Conservation (phyloP, 1,140 invertebrate species). For the Callitettix versicolor region DNA sequence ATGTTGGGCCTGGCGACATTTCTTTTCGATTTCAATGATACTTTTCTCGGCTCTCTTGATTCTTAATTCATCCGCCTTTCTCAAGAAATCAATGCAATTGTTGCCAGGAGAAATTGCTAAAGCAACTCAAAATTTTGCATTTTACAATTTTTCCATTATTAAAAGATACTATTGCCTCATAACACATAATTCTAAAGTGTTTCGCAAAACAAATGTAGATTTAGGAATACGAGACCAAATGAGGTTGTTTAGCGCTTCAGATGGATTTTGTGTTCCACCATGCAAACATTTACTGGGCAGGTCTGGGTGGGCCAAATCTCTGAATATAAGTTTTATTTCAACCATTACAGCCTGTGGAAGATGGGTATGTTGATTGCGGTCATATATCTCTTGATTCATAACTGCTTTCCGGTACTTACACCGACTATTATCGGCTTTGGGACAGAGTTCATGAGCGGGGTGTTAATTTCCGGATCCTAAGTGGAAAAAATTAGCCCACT, state of each 20-base stretch:
- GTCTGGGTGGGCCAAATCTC: background rate
- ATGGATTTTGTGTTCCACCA: conserved; percentile 2
- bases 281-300: conserved; percentile 1
- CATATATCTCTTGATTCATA: too few relatives aligned
- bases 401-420: conserved; percentile 13
- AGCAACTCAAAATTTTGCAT: background rate
- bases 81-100: background rate
- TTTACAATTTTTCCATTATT: background rate
- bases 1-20: background rate
- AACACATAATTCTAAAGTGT: conserved; percentile 2
- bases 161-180: background rate
- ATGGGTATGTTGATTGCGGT: too few relatives aligned
- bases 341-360: background rate
- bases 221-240: conserved; percentile 7
- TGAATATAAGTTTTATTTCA: conserved; percentile 1
- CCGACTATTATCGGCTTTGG: conserved; percentile 25
- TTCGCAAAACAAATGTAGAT: background rate
- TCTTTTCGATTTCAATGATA: background rate
- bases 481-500: conserved; percentile 13
- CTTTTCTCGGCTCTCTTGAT: background rate
- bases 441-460: conserved; percentile 21
- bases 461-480: background rate
- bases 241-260: conserved; percentile 1
- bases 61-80: background rate
- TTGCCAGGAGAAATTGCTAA: background rate